phyloP scores from a whole-genome alignment of 2,113 vertebrate genomes.

The Rhinichthys klamathensis region DNA sequence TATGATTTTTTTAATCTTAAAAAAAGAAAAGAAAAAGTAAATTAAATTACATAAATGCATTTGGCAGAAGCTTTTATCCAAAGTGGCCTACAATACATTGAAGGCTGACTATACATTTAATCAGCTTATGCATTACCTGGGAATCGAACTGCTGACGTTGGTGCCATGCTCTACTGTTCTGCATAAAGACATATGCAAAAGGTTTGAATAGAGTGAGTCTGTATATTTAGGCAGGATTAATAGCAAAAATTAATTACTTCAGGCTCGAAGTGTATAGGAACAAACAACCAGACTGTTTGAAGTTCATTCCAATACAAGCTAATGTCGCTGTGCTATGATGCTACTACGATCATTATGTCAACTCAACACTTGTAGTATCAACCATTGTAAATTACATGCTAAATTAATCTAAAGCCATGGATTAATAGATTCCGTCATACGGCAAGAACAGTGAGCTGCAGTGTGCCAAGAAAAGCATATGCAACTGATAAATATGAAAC shows the following conservation, averaged over 20 bases:
- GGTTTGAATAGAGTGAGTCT: not conserved
- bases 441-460: not conserved
- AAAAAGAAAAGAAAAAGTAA: too few species aligned
- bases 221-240: not conserved
- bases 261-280: not conserved
- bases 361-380: slow-evolving; percentile 1
- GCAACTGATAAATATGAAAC: slow-evolving; percentile 59
- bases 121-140: not conserved
- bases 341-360: not conserved
- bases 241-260: not conserved
- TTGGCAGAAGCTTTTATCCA: not conserved
- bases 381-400: not conserved
- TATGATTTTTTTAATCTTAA: too few species aligned
- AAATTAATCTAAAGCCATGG: not conserved
- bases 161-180: not conserved
- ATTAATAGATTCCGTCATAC: not conserved
- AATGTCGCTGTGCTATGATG: not conserved
- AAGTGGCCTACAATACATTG: not conserved
- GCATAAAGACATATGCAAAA: not conserved
- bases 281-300: not conserved
- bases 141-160: not conserved
- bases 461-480: slow-evolving; percentile 41
- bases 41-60: not conserved
- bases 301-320: not conserved
- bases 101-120: not conserved